Base-by-base conservation (phyloP, 2,113 vertebrate species). In the Cephalopholis sonnerati region DNA sequence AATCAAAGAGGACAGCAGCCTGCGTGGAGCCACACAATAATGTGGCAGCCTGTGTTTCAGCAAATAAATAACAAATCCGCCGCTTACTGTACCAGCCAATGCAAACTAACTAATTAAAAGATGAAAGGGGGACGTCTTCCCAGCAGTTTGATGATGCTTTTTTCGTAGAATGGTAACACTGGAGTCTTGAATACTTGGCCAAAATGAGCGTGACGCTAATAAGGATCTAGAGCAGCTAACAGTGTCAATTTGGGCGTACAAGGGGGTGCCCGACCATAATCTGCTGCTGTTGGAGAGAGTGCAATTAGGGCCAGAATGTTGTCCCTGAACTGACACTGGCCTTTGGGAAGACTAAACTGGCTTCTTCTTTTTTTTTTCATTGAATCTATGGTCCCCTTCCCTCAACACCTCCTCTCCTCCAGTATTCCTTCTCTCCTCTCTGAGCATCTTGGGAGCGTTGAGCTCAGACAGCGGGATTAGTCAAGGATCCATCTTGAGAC, bases 401-500 rank as follows among this genome's bases (percentile, higher is more conserved):
- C 73, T 83, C 75, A 65, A 74, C 84, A 85, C 85, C 83, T 80
- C 90, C 74, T 86, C 83, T 91, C 83, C 87, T 86, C 86, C 84
- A 92, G 84, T 81, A 69, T 87, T 92, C 84, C 87, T 88, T 41
- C 88, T 78, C 87, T 90, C 84, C 89, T 92, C 90, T 89, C 81
- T 11, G 86, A 95, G 93, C 93, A 94, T 94, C 93, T 94, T 92
- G 92, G 90, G 92, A 94, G 89, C 87, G 77, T 90, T 86, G 92
- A 92, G 93, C 93, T 93, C 93, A 95, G 91, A 94, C 95, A 90
- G 93, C 90, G 74, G 93, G 93, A 95, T 95, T 95, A 94, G 94
- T 95, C 94, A 95, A 93, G 95, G 94, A 95, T 95, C 94, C 94
- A 95, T 95, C 92, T 95, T 95, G 94, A 95, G 93, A 93, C 91